Evolutionary conservation across 2,113 vertebrate genomes (phyloP), one percentile per base, ranked within the genome.

Genomic region (Ciconia stormi): DNA sequence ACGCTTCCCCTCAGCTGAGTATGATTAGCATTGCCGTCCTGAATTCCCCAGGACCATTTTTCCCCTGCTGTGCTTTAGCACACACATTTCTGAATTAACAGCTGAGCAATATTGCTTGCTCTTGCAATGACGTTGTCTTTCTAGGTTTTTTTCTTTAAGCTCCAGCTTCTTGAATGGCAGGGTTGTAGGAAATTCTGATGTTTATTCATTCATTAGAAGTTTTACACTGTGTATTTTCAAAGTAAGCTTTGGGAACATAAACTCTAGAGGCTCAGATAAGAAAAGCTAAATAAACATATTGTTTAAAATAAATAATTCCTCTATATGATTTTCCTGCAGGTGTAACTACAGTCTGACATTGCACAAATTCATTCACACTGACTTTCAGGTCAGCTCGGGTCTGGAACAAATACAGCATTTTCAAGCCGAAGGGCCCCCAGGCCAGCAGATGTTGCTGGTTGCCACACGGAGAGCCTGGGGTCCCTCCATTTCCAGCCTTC

Each of bases 351-450:
- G 9, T 29, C 14, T 50, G 59, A 59, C 27, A 23, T 17, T n/a
- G 38, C 25, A 49, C 27, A 63, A 36, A 91, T 46, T 49, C 21
- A 21, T 63, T 67, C 32, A 47, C n/a, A 6, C 27, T 36, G 52
- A 49, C 14, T 67, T 80, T 67, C 47, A 63, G 22, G n/a, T 50
- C 72, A 55, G 42, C 53, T 42, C 40, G 16, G 8, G 22, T 65
- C 44, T 61, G 26, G 15, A 65, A 81, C 62, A 87, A 84, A 69
- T 5, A 26, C 12, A 55, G 21, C 42, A 22, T 69, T 91, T 89
- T 36, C 44, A 55, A 71, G 52, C 6, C 0, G 0, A 91, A 69
- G 44, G 70, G n/a, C 2, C 8, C 19, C 17, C 13, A n/a, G 0
- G 12, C 25, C n/a, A 40, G 36, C 23, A 52, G 52, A 50, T 18